Evolutionary conservation across 2,113 vertebrate genomes (phyloP), one percentile per base, ranked within the genome.

Genomic region (Procavia capensis): DNA sequence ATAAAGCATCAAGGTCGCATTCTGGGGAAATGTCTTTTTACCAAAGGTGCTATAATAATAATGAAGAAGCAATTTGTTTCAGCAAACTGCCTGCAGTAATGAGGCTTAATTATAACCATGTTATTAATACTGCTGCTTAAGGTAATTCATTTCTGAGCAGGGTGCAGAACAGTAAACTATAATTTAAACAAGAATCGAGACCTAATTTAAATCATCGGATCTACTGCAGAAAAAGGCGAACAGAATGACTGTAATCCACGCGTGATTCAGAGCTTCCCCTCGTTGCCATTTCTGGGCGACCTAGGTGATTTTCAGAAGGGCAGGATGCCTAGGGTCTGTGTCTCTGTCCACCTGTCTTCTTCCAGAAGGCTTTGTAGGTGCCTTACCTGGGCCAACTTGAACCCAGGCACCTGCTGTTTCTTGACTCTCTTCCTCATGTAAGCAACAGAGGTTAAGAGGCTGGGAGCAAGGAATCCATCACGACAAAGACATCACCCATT

Each of bases 31-130:
- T 98, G 98, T 98, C 98, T 99, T 98, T 98, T 98, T 98, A 98
- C 98, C 98, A 98, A 99, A 99, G 98, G 98, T 99, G 98, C 98
- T 98, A 98, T 99, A 98, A 98, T 98, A 99, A 99, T 99, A 99
- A 99, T 98, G 98, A 99, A 99, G 98, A 97, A 98, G 98, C 98
- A 98, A 99, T 99, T 98, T 99, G 98, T 99, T 98, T 99, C 98
- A 99, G 98, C 98, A 99, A 99, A 99, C 98, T 99, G 98, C 98
- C 98, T 99, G 98, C 98, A 98, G 98, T 99, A 99, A 99, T 99
- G 98, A 98, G 98, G 98, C 98, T 99, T 99, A 99, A 99, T 99
- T 99, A 99, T 98, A 99, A 98, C 98, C 97, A 90, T 98, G 98
- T 99, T 99, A 99, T 99, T 99, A 99, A 99, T 98, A 98, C 98